Evolutionary conservation across 2,797 vertebrate species (phyloP).

Genomic region (Onychomys arenicola): DNA sequence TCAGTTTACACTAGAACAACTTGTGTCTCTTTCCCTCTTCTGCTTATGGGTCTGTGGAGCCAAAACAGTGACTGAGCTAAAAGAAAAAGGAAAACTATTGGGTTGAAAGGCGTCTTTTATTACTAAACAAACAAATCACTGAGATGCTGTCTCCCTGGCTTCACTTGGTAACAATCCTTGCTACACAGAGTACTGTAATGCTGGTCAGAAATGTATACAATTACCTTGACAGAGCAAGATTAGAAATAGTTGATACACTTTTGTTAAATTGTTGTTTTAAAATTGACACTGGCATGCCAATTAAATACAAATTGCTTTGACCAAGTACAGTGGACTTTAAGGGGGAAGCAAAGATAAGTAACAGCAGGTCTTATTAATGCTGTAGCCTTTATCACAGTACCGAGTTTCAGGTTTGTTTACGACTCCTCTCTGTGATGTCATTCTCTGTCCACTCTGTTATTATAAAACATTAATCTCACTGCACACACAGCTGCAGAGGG

Average conservation of each 20-base stretch:
- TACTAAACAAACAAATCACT: slow-evolving; percentile 85
- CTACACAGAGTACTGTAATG: slow-evolving; percentile 43
- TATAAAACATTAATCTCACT: slow-evolving; percentile 83
- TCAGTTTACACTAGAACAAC: slow-evolving; percentile 64
- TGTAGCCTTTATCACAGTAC: slow-evolving; percentile 40
- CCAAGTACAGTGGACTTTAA: background rate
- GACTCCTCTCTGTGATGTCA: slow-evolving; percentile 50
- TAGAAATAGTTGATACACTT: slow-evolving; percentile 57
- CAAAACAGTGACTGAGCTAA: slow-evolving; percentile 17
- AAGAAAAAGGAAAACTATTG: slow-evolving; percentile 2
- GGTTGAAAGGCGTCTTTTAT: slow-evolving; percentile 86
- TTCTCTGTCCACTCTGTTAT: background rate
- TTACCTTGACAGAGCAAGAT: slow-evolving; percentile 54
- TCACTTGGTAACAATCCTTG: slow-evolving; percentile 48
- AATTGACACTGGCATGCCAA: slow-evolving; percentile 60
- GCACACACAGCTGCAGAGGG: slow-evolving; percentile 80
- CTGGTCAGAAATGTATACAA: slow-evolving; percentile 52
- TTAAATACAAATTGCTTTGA: slow-evolving; percentile 70
- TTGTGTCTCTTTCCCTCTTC: slow-evolving; percentile 20
- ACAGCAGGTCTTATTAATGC: slow-evolving; percentile 44
- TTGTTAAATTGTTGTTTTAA: slow-evolving; percentile 61
- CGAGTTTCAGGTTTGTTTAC: slow-evolving; percentile 40
- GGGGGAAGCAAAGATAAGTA: background rate
- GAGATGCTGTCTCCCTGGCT: slow-evolving; percentile 63
- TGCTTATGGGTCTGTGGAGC: background rate